phyloP scores from a whole-genome alignment of 1,140 invertebrate species.

The Bombus terrestris region DNA sequence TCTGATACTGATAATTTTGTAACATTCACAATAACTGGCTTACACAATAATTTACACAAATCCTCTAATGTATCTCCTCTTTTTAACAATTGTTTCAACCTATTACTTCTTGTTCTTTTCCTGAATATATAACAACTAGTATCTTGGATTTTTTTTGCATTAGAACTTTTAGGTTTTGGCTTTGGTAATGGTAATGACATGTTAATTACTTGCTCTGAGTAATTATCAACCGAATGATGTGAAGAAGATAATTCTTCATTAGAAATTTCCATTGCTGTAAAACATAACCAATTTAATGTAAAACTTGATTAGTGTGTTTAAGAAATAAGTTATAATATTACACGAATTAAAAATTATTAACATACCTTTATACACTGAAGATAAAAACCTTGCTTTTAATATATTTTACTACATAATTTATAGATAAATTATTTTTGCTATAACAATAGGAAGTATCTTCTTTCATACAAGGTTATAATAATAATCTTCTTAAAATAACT shows the following conservation, averaged over 20 bases:
- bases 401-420: too few species aligned
- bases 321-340: background rate
- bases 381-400: too few species aligned
- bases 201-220: background rate
- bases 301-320: background rate
- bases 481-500: background rate
- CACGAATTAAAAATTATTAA: background rate
- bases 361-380: background rate
- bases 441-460: background rate
- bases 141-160: too few species aligned
- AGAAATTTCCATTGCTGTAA: background rate
- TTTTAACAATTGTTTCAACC: too few species aligned
- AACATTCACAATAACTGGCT: constrained; percentile 18
- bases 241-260: background rate
- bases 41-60: background rate
- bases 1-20: background rate
- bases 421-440: too few species aligned
- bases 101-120: background rate
- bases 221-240: background rate
- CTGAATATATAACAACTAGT: background rate
- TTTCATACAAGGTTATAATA: background rate
- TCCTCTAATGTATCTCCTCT: background rate
- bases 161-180: background rate
- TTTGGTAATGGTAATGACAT: too few species aligned
- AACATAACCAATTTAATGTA: background rate